phyloP scores from a whole-genome alignment of 2,888 invertebrate species.

The Nineta flava region DNA sequence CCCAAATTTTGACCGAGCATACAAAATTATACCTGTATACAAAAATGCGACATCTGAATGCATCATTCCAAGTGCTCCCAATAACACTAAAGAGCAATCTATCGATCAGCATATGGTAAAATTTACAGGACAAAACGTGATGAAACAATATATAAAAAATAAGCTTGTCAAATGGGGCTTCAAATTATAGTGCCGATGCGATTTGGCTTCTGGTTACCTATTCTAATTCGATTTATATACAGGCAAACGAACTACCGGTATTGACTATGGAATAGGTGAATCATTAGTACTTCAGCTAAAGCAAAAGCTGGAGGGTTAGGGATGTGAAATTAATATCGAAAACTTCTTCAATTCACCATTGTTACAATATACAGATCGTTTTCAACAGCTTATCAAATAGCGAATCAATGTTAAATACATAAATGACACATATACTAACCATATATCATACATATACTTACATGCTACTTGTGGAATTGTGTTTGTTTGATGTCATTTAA shows the following conservation, averaged over 20 bases:
- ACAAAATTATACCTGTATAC: background rate
- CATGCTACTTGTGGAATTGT: too few species aligned
- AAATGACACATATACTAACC: too few species aligned
- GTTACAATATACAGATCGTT: background rate
- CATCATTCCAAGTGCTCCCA: background rate
- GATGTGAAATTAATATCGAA: background rate
- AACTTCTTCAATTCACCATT: background rate
- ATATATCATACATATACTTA: too few species aligned
- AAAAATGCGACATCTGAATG: background rate
- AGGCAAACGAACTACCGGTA: conserved; percentile 12
- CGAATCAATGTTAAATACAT: too few species aligned
- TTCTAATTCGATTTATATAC: conserved; percentile 14
- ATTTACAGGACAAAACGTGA: conserved; percentile 12
- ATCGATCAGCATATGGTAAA: conserved; percentile 11
- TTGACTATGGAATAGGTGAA: conserved; percentile 14
- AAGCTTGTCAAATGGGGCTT: conserved; percentile 9
- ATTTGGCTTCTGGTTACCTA: conserved; percentile 11
- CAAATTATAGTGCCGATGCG: conserved; percentile 10
- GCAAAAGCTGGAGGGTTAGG: background rate
- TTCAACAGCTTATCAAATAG: too few species aligned
- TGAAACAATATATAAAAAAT: conserved; percentile 7
- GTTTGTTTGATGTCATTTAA: too few species aligned
- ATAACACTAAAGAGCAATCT: background rate
- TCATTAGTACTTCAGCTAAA: conserved; percentile 12
- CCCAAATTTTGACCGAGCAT: background rate